A percentile compares a stretch with the other conserved stretches of the same genome.
phyloP scores from a whole-genome alignment of 2,888 invertebrate genomes.

The Argynnis bischoffii region DNA sequence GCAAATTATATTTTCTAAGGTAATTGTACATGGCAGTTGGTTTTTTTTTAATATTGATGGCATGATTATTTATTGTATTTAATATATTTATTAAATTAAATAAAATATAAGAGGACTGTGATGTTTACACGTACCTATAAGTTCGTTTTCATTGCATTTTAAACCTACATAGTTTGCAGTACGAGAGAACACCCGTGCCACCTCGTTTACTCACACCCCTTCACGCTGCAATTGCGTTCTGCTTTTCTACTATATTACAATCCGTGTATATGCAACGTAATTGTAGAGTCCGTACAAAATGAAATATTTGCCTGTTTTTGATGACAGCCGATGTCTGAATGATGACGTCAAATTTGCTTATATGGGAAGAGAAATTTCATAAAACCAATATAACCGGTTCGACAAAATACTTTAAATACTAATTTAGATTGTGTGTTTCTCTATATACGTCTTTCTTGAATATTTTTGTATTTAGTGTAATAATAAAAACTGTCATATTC shows the following conservation, averaged over 20 bases:
- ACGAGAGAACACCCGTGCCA: slow-evolving; percentile 17
- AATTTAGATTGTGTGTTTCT: neutral
- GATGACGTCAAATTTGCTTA: neutral
- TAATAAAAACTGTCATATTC: neutral
- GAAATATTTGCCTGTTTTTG: neutral
- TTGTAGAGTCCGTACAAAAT: slow-evolving; percentile 4
- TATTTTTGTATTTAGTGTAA: neutral
- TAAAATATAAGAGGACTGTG: too few species aligned
- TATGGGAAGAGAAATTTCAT: slow-evolving; percentile 11
- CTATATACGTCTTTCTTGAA: neutral
- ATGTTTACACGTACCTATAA: neutral
- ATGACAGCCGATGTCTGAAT: neutral
- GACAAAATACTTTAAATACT: slow-evolving; percentile 1
- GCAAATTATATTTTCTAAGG: too few species aligned
- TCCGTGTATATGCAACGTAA: slow-evolving; percentile 1
- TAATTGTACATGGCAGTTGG: too few species aligned
- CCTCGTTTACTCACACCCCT: slow-evolving; percentile 12
- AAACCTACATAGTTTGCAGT: slow-evolving; percentile 3
- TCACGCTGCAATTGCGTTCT: slow-evolving; percentile 32
- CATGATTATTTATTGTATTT: too few species aligned
- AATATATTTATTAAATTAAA: too few species aligned
- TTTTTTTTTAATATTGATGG: too few species aligned
- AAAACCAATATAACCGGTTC: slow-evolving; percentile 14
- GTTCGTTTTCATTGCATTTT: slow-evolving; percentile 9
- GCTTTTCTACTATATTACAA: slow-evolving; percentile 14